Conservation (phyloP, 2,113 vertebrate genomes). For the Amphiprion ocellaris region DNA sequence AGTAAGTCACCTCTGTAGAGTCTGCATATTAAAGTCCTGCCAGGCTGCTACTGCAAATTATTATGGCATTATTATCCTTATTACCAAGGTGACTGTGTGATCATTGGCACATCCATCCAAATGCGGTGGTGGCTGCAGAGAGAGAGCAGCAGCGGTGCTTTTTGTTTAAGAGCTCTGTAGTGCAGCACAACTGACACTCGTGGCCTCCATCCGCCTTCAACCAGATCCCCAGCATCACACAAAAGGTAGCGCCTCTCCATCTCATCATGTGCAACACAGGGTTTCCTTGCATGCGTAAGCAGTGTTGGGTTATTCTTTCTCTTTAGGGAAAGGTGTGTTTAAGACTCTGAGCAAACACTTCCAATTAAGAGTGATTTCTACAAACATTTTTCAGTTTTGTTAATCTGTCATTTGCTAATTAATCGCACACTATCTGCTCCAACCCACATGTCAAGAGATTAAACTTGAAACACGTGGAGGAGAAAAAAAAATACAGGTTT, state of each 20-base stretch:
- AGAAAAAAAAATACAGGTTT: constrained; percentile 6
- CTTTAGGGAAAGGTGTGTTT: background rate
- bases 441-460: constrained; percentile 27
- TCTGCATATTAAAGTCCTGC: constrained; percentile 40
- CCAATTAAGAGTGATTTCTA: constrained; percentile 17
- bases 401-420: constrained; percentile 33
- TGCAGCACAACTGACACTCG: constrained; percentile 51
- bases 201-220: constrained; percentile 48
- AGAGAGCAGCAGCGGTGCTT: background rate
- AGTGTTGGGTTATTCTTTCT: background rate
- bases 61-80: constrained; percentile 52
- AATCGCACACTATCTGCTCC: constrained; percentile 25
- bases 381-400: constrained; percentile 25
- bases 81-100: constrained; percentile 64
- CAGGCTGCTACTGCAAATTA: constrained; percentile 25
- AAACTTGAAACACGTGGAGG: constrained; percentile 1
- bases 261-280: constrained; percentile 8
- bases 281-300: constrained; percentile 6
- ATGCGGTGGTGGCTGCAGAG: constrained; percentile 28
- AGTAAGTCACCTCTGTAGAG: constrained; percentile 44
- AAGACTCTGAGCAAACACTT: constrained; percentile 56
- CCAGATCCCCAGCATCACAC: constrained; percentile 30
- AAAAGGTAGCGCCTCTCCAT: constrained; percentile 20
- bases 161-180: constrained; percentile 50
- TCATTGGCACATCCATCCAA: constrained; percentile 52